phyloP scores from a whole-genome alignment of 2,888 invertebrate genomes.

The Fabriciana adippe region DNA sequence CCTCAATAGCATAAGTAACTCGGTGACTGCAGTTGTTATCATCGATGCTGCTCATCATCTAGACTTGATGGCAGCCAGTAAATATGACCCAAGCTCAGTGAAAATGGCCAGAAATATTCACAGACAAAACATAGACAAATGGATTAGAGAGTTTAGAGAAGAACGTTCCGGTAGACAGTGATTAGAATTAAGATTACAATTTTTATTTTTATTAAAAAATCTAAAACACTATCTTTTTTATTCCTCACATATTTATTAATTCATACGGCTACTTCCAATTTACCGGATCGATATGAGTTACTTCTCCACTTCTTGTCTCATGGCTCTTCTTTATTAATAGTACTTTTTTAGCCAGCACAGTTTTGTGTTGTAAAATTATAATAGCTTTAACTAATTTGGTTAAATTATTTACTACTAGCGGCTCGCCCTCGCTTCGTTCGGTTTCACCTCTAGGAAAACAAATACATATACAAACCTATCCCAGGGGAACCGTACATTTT shows the following conservation, averaged over 20 bases:
- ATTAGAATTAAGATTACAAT: constrained; percentile 7
- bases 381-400: no score
- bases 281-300: no score
- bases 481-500: no score
- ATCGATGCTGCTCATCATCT: constrained; percentile 93
- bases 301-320: no score
- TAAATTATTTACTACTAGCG: no score
- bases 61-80: constrained; percentile 86
- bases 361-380: no score
- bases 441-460: no score
- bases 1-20: constrained; percentile 84
- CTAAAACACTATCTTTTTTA: background rate
- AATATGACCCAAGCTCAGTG: constrained; percentile 86
- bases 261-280: background rate
- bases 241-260: background rate
- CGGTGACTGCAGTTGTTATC: constrained; percentile 87
- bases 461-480: no score
- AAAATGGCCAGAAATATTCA: constrained; percentile 84
- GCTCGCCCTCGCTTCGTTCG: no score
- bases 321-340: no score
- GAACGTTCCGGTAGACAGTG: constrained; percentile 13
- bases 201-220: constrained; percentile 2
- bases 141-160: constrained; percentile 72
- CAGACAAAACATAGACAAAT: constrained; percentile 81
- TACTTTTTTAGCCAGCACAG: no score